Conservation (phyloP, 2,113 vertebrate species). For the Tiliqua scincoides region DNA sequence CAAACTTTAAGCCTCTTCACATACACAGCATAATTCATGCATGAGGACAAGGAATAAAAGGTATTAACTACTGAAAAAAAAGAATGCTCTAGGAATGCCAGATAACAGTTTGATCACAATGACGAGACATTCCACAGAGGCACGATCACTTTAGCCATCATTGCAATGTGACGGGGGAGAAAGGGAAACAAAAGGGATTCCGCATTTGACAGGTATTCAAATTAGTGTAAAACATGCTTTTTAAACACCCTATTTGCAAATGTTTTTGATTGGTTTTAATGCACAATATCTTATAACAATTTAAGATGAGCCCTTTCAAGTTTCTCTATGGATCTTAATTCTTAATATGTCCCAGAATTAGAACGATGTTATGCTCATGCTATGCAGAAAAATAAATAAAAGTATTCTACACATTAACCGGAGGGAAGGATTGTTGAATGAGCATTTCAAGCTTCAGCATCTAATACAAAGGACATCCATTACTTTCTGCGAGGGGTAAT, state of each 20-base stretch:
- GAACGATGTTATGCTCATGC: constrained; percentile 51
- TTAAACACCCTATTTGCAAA: neutral
- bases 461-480: neutral
- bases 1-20: constrained; percentile 83
- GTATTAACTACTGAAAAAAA: constrained; percentile 79
- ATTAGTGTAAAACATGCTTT: constrained; percentile 58
- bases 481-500: neutral
- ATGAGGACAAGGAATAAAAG: constrained; percentile 85
- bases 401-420: neutral
- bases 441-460: neutral
- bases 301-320: constrained; percentile 58
- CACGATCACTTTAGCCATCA: constrained; percentile 81
- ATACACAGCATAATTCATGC: constrained; percentile 82
- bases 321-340: constrained; percentile 42
- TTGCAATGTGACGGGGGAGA: constrained; percentile 57
- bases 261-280: constrained; percentile 56
- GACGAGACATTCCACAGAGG: constrained; percentile 81
- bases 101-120: constrained; percentile 87
- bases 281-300: constrained; percentile 41
- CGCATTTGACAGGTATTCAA: constrained; percentile 73
- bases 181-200: constrained; percentile 61
- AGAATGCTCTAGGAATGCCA: constrained; percentile 87
- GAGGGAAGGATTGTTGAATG: neutral
- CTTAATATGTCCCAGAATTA: constrained; percentile 56
- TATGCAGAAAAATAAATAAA: constrained; percentile 30